Evolutionary conservation across 1,140 invertebrate genomes (phyloP), one percentile per base, ranked within the genome.

Genomic region (Heliothis subflexa): DNA sequence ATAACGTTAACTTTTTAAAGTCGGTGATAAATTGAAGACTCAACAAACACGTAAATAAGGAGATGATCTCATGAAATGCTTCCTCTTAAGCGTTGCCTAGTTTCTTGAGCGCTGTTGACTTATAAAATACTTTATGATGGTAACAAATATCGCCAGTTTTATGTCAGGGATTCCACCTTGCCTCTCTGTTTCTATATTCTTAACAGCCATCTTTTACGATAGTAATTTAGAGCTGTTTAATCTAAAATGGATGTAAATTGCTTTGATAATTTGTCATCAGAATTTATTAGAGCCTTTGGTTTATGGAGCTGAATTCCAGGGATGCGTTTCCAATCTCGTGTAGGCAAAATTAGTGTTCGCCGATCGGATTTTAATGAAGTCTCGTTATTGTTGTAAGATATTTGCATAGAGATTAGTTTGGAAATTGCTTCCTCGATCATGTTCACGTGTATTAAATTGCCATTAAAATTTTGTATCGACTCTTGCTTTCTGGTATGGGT

Each of bases 401-500:
- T 92, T 91, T 89, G 85, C 89, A 90, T 89, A 86, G 80, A 88
- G 84, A 91, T 92, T 90, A 88, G 81, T 86, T 92, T 74, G 78
- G 81, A 87, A 86, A 91, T 90, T 89, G 83, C 85, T 88, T 88
- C 86, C 81, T 87, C 61, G 83, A 61, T 47, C 54, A 82, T 47
- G 59, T 21, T 61, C 45, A 25, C 25, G 16, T 77, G 76, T 85
- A 77, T 84, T 78, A 40, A 40, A 40, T 40, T 14, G 75, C 80
- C 70, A 55, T 59, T 78, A 18, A 52, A 52, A 54, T 68, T 77
- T 77, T 45, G 54, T 66, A 28, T 54, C 25, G 21, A 40, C 14
- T 13, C 16, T 28, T 21, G 49, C n/a, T 10, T 64, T 25, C n/a
- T 55, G 28, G 21, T 75, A 75, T 40, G 14, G 57, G 21, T 50